A percentile compares a stretch with the other conserved stretches of the same genome.
Conservation (phyloP, 2,797 vertebrate species). For the Xenentodon cancila region DNA sequence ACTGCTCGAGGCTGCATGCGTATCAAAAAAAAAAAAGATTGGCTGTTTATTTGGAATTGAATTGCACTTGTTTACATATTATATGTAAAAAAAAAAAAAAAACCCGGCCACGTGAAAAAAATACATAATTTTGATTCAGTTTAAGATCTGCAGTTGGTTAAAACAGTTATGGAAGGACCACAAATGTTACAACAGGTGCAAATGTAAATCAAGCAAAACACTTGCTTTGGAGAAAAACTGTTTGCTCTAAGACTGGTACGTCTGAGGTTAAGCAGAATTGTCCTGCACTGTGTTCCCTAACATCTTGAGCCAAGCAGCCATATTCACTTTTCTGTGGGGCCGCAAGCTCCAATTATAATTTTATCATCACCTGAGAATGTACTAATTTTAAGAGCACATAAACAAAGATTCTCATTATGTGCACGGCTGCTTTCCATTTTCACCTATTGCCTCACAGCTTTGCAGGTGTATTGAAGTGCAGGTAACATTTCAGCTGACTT, state of each 20-base stretch:
- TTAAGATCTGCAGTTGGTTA: too few relatives aligned
- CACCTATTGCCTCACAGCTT: conserved; percentile 29
- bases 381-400: conserved; percentile 22
- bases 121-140: too few relatives aligned
- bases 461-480: conserved; percentile 47
- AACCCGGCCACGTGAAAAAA: neutral
- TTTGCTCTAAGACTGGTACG: neutral
- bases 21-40: neutral
- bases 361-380: conserved; percentile 10
- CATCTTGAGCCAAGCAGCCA: neutral
- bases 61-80: neutral
- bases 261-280: too few relatives aligned
- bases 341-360: conserved; percentile 16
- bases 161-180: neutral
- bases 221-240: neutral
- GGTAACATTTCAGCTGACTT: conserved; percentile 73
- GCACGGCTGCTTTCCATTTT: conserved; percentile 34
- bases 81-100: neutral
- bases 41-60: conserved; percentile 1
- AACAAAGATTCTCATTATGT: conserved; percentile 45
- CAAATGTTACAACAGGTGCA: neutral
- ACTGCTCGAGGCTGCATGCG: conserved; percentile 1
- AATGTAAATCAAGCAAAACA: neutral
- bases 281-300: too few relatives aligned
- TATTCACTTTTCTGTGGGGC: neutral